Conservation (phyloP, 2,113 vertebrate species). For the Nothoprocta pentlandii region DNA sequence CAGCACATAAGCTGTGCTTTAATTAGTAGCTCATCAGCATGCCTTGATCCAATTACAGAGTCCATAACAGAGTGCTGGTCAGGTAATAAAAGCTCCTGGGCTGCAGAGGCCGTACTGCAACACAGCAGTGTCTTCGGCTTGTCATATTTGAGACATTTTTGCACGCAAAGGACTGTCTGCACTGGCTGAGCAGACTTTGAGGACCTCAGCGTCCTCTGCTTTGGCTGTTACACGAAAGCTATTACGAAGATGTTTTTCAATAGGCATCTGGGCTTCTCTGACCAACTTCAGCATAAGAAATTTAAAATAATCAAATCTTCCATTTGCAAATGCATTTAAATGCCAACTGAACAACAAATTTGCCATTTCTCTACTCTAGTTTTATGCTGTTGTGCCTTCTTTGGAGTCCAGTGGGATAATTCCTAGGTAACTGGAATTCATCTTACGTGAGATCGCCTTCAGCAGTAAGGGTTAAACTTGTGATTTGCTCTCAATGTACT, state of each 20-base stretch:
- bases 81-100: background rate
- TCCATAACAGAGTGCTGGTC: background rate
- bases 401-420: background rate
- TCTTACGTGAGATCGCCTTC: background rate
- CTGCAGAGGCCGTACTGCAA: background rate
- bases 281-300: background rate
- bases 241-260: background rate
- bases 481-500: background rate
- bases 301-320: background rate
- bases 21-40: background rate
- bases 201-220: background rate
- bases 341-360: background rate
- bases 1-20: background rate
- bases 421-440: background rate
- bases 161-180: background rate
- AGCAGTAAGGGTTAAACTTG: background rate
- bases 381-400: background rate
- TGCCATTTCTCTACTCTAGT: background rate
- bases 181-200: background rate
- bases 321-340: background rate
- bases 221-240: background rate
- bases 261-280: background rate
- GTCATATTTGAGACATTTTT: background rate
- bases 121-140: background rate
- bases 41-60: background rate